Evolutionary conservation across 1,140 invertebrate species (phyloP).

Genomic region (Aradophagus sp.): DNA sequence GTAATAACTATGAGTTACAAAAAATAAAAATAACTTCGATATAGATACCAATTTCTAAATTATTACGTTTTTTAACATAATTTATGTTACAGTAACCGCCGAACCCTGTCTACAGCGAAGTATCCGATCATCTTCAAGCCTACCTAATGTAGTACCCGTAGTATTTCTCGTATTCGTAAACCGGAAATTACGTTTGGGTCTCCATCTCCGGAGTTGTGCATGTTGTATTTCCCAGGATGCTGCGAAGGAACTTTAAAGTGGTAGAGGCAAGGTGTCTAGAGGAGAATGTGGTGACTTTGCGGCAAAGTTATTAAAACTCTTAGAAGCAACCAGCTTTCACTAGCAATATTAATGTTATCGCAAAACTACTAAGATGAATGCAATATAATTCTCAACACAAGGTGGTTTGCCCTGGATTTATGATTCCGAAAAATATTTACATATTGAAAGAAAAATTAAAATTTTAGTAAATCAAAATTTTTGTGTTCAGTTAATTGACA

Average conservation of each 20-base stretch:
- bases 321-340: slow-evolving; percentile 44
- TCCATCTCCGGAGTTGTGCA: slow-evolving; percentile 74
- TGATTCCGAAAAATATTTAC: too few relatives aligned
- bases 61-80: slow-evolving; percentile 25
- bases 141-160: slow-evolving; percentile 61
- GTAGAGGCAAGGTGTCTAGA: slow-evolving; percentile 10
- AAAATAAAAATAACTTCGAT: too few relatives aligned
- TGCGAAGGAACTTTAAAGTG: slow-evolving; percentile 54
- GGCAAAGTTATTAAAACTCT: slow-evolving; percentile 9
- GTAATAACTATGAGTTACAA: too few relatives aligned
- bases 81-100: too few relatives aligned
- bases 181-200: slow-evolving; percentile 74
- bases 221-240: slow-evolving; percentile 65
- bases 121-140: slow-evolving; percentile 73
- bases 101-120: slow-evolving; percentile 63
- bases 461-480: too few relatives aligned
- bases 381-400: too few relatives aligned
- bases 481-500: too few relatives aligned
- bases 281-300: slow-evolving; percentile 30
- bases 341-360: slow-evolving; percentile 47
- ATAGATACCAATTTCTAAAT: too few relatives aligned
- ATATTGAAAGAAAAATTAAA: too few relatives aligned
- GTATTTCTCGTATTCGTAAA: slow-evolving; percentile 61
- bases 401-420: too few relatives aligned
- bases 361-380: slow-evolving; percentile 28